Base-by-base conservation (phyloP, 2,113 vertebrate species). In the Recurvirostra avosetta region DNA sequence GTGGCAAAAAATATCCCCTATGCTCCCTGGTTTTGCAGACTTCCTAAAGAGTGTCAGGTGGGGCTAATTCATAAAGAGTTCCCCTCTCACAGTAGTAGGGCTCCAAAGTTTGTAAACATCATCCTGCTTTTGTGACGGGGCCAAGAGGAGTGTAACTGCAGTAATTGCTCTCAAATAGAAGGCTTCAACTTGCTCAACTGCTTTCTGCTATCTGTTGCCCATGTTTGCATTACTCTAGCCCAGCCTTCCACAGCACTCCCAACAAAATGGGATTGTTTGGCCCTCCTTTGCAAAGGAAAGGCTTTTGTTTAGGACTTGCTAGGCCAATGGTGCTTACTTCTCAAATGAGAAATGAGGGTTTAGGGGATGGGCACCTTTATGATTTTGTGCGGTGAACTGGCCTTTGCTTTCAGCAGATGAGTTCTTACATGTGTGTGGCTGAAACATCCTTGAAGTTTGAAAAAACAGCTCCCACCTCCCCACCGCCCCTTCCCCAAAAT, bases 11-110 rank as follows among this genome's bases (percentile, higher is more conserved):
- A 75, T 43, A 92, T 11, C 41, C 52, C 5, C 27, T 65, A n/a
- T 45, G 34, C 14, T 14, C 25, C 56, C 50, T 32, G 40, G 21
- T 49, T 81, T 82, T 95, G 26, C 56, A 94, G 70, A 61, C 87
- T 96, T 96, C 86, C 95, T 96, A 29, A 75, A 84, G 80, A 34
- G 32, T 74, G 21, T 87, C 61, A 87, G 66, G 84, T 95, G 87
- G 77, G 73, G 73, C 41, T 80, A 67, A 91, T 80, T 62, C 16
- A 11, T 36, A 12, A 52, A 65, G 58, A 50, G 62, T 25, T 84
- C 38, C 47, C 61, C 66, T 87, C 13, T 17, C 49, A 43, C 30
- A 92, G 11, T 40, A 78, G 52, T 19, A 36, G 47, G 73, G 52
- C 52, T 92, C 26, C 20, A 21, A 29, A 73, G 83, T 56, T 86